phyloP scores from a whole-genome alignment of 2,113 vertebrate species.

The Brachionichthys hirsutus region DNA sequence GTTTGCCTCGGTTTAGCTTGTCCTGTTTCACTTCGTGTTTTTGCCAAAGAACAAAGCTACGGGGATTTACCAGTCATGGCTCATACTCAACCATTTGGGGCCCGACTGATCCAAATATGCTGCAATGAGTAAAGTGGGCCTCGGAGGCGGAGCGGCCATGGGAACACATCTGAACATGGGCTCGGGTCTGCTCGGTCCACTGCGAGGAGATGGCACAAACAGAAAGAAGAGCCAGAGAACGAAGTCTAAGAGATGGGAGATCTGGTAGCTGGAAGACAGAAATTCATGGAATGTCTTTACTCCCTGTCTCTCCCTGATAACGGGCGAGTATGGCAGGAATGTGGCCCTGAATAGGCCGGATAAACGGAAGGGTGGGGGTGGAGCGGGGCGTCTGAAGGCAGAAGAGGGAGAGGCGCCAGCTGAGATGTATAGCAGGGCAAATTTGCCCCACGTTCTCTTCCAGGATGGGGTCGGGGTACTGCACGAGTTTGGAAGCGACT shows the following conservation, averaged over 20 bases:
- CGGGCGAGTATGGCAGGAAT: slow-evolving; percentile 74
- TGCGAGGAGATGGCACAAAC: neutral
- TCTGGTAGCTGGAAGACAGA: slow-evolving; percentile 35
- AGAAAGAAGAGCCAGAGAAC: slow-evolving; percentile 20
- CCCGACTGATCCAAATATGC: slow-evolving; percentile 3
- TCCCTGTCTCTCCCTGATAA: slow-evolving; percentile 64
- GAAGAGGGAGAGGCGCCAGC: slow-evolving; percentile 26
- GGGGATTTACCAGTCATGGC: slow-evolving; percentile 18
- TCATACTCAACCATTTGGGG: neutral
- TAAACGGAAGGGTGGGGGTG: slow-evolving; percentile 57
- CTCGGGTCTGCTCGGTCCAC: neutral
- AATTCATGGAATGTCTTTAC: slow-evolving; percentile 65
- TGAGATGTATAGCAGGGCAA: slow-evolving; percentile 29
- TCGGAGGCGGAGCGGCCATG: slow-evolving; percentile 9
- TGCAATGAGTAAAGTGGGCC: slow-evolving; percentile 3
- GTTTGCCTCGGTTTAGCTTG: slow-evolving; percentile 22
- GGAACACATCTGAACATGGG: neutral
- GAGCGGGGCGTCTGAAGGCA: slow-evolving; percentile 19
- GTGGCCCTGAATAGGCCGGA: slow-evolving; percentile 72
- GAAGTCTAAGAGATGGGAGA: slow-evolving; percentile 26
- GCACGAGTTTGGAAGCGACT: slow-evolving; percentile 12
- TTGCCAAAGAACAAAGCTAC: slow-evolving; percentile 38
- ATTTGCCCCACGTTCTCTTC: slow-evolving; percentile 36
- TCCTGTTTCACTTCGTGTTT: slow-evolving; percentile 23
- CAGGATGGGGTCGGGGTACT: slow-evolving; percentile 28